These are phyloP conservation scores for Pelecanus crispus DNA, from an alignment of 2,113 vertebrate species.

Conservation along the genomic window DNA sequence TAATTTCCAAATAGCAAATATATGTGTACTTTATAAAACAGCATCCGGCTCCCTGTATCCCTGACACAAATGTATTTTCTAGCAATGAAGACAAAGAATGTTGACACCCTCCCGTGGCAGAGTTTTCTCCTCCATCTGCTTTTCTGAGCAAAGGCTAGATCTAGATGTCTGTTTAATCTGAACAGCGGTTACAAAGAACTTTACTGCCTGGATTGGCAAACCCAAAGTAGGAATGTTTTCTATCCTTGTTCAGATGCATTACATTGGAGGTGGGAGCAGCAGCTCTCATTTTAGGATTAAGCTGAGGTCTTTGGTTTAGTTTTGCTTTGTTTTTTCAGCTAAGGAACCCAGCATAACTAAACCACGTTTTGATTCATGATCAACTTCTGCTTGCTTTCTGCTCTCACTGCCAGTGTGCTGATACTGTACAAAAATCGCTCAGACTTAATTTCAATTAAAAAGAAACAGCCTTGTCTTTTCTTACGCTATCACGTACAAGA, in stretches of 20 bases:
- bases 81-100: neutral
- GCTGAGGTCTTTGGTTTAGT: neutral
- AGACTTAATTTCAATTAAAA: neutral
- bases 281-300: neutral
- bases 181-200: neutral
- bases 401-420: neutral
- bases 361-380: neutral
- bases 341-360: neutral
- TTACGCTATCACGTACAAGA: neutral
- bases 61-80: neutral
- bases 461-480: neutral
- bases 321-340: neutral
- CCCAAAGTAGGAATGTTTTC: neutral
- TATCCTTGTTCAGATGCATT: neutral
- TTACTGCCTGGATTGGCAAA: neutral
- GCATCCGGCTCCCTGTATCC: neutral
- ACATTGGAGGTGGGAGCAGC: neutral
- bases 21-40: neutral
- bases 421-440: neutral
- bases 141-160: neutral
- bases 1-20: neutral
- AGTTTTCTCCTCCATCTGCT: neutral
- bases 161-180: neutral
- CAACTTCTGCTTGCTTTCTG: neutral
- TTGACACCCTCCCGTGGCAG: neutral